A percentile compares a stretch with the other conserved stretches of the same genome.
These are phyloP conservation scores for Calycopis cecrops DNA, from an alignment of 1,140 invertebrate genomes.

Conservation along the genomic window DNA sequence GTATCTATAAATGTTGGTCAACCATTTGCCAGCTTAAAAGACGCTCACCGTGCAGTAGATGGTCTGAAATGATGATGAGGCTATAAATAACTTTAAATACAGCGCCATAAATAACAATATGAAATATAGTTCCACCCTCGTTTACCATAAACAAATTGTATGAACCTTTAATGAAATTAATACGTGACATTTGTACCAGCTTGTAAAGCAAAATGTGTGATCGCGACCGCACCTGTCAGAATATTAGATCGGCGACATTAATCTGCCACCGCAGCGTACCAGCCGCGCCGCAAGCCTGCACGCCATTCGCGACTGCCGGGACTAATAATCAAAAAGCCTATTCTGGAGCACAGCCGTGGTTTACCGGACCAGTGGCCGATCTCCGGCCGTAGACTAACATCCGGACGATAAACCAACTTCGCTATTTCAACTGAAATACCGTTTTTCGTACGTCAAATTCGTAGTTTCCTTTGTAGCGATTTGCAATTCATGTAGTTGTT, in stretches of 20 bases:
- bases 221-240: slow-evolving; percentile 55
- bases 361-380: slow-evolving; percentile 57
- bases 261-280: slow-evolving; percentile 44
- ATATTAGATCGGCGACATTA: slow-evolving; percentile 67
- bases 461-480: too few species aligned
- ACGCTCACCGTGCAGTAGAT: too few species aligned
- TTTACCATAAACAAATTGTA: too few species aligned
- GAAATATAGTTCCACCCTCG: too few species aligned
- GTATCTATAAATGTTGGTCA: too few species aligned
- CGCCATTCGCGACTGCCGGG: slow-evolving; percentile 26
- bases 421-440: slow-evolving; percentile 11
- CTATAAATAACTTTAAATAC: too few species aligned
- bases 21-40: too few species aligned
- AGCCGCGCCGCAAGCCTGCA: slow-evolving; percentile 7
- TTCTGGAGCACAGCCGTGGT: slow-evolving; percentile 59
- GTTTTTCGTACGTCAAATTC: slow-evolving; percentile 8
- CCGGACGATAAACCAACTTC: slow-evolving; percentile 23
- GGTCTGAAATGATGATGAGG: too few species aligned
- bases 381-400: slow-evolving; percentile 52
- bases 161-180: slow-evolving; percentile 13
- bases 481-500: too few species aligned
- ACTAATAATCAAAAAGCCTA: slow-evolving; percentile 65
- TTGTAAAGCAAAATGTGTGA: slow-evolving; percentile 20
- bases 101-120: too few species aligned
- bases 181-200: slow-evolving; percentile 12